A percentile compares a stretch with the other conserved stretches of the same genome.
Conservation (phyloP, 2,113 vertebrate genomes). For the Gobio gobio region DNA sequence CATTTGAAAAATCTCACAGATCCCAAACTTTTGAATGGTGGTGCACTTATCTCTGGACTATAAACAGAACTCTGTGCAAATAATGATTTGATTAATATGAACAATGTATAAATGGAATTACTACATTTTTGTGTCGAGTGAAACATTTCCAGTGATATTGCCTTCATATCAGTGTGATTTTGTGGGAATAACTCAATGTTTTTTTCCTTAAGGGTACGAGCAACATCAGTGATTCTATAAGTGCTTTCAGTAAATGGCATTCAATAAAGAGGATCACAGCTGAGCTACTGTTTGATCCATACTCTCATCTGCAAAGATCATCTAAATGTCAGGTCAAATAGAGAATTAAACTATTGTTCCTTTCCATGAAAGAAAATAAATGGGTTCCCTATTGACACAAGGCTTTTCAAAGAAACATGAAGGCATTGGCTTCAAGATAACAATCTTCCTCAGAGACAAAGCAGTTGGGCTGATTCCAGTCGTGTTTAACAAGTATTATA, state of each 20-base stretch:
- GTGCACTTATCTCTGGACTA: background rate
- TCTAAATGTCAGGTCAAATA: conserved; percentile 38
- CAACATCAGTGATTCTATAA: conserved; percentile 17
- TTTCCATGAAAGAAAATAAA: conserved; percentile 38
- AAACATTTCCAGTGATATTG: conserved; percentile 4
- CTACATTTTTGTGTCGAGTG: background rate
- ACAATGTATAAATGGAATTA: background rate
- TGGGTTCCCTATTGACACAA: conserved; percentile 30
- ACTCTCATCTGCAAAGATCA: conserved; percentile 27
- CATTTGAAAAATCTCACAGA: too few relatives aligned
- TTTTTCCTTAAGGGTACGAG: background rate
- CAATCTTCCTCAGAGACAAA: conserved; percentile 39
- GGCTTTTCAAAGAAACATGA: conserved; percentile 36
- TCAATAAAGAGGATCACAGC: conserved; percentile 38
- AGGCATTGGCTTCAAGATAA: conserved; percentile 29
- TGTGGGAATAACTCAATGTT: background rate
- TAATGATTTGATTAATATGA: background rate
- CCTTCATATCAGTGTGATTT: background rate
- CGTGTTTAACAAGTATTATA: conserved; percentile 7
- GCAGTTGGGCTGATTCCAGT: background rate
- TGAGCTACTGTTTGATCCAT: conserved; percentile 38
- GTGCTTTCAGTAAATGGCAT: conserved; percentile 39
- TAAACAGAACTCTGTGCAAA: background rate
- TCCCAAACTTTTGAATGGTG: background rate
- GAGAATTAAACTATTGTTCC: conserved; percentile 44